Evolutionary conservation across 1,140 invertebrate species (phyloP), one percentile per base, ranked within the genome.

Genomic region (Drosophila busckii): DNA sequence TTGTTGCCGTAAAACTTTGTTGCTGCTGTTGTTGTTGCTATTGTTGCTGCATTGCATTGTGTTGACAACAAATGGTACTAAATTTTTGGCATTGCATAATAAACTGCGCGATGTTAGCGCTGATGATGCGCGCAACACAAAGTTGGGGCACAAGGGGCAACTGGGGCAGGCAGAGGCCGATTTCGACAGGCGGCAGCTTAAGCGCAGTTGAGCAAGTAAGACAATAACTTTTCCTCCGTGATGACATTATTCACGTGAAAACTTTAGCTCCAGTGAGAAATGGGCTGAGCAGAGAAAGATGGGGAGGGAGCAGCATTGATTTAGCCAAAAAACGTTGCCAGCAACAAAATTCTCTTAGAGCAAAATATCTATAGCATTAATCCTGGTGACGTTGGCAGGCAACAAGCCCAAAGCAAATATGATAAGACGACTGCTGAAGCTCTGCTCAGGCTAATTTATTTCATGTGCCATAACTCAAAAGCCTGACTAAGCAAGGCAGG

Each of bases 61-160:
- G 73, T 82, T 78, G 75, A 78, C 73, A 80, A 82, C 73, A 80
- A 80, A 80, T 75, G 75, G 64, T 55, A 66, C 64, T 82, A 82
- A 80, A 82, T 80, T 80, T 80, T 61, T 69, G 55, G 34, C 69
- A 68, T 80, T 80, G 73, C 73, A 80, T 80, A 80, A 80, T 80
- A 80, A 80, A 80, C 75, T 61, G 69, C 29, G 38, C 45, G 50
- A 49, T 35, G 54, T 7, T 42, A 71, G 29, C 37, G 48, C 60
- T 60, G 46, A 66, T 71, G 73, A 46, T 67, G 62, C 67, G 49
- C 56, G 45, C 53, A 63, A 23, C 1, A 19, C 10, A 37, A 7
- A 15, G 12, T 17, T 22, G 15, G 41, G 8, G 1, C 8, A 17
- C 19, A n/a, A 9, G 20, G 7, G 6, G 15, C 13, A 29, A 10